Percentiles rank a stretch among this genome's conserved stretches.
These are phyloP conservation scores for Ischnura elegans DNA, from an alignment of 2,888 invertebrate genomes.

Conservation along the genomic window DNA sequence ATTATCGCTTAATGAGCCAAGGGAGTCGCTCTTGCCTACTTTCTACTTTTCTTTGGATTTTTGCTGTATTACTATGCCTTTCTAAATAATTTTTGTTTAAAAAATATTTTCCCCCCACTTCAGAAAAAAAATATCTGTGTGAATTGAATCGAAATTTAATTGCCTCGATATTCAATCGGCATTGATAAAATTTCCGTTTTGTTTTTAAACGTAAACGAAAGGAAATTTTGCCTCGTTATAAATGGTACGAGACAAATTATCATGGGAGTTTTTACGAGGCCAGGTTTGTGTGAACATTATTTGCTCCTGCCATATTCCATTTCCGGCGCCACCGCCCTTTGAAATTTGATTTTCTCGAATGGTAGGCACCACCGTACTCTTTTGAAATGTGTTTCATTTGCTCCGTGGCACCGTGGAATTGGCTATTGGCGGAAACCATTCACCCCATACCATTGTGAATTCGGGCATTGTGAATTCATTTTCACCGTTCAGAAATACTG, in stretches of 20 bases:
- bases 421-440: constrained; percentile 5
- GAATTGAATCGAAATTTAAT: too few relatives aligned
- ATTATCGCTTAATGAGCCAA: too few relatives aligned
- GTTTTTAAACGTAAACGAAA: not conserved
- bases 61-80: too few relatives aligned
- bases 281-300: not conserved
- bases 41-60: too few relatives aligned
- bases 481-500: not conserved
- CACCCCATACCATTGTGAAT: not conserved
- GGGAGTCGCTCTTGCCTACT: too few relatives aligned
- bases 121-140: too few relatives aligned
- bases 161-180: not conserved
- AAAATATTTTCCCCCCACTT: too few relatives aligned
- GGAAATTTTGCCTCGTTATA: not conserved
- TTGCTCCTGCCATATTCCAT: constrained; percentile 46
- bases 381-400: not conserved
- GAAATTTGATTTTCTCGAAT: constrained; percentile 39
- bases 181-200: not conserved
- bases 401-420: not conserved
- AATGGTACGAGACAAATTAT: not conserved
- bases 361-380: not conserved
- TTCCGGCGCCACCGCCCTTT: not conserved
- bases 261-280: not conserved
- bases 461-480: not conserved
- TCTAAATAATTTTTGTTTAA: too few relatives aligned